Evolutionary conservation across 2,797 vertebrate genomes (phyloP).

Genomic region (Champsocephalus gunnari): DNA sequence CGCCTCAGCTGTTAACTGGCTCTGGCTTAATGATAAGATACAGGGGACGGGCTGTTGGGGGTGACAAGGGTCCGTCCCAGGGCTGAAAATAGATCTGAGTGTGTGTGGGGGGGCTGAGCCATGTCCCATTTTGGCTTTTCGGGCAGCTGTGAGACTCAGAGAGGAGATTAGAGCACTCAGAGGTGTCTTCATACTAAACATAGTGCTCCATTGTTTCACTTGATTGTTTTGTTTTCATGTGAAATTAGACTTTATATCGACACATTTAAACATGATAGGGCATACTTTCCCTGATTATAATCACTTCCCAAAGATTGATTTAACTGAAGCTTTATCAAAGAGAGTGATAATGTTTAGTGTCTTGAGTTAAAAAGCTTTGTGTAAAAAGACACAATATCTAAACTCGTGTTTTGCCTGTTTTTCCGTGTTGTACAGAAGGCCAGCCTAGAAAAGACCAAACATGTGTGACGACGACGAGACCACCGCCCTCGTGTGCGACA

Average conservation of each 20-base stretch:
- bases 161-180: slow-evolving; percentile 63
- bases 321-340: background rate
- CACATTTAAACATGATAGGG: background rate
- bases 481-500: slow-evolving; percentile 94
- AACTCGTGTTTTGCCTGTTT: background rate
- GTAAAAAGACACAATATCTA: background rate
- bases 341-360: background rate
- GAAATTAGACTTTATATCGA: background rate
- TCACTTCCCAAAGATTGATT: background rate
- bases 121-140: slow-evolving; percentile 68
- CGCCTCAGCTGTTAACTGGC: slow-evolving; percentile 79
- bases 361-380: background rate
- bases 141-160: slow-evolving; percentile 55
- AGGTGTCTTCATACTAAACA: slow-evolving; percentile 51
- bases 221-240: background rate
- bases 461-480: slow-evolving; percentile 99
- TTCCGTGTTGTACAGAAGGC: slow-evolving; percentile 67
- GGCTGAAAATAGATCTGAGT: slow-evolving; percentile 78
- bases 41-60: slow-evolving; percentile 17
- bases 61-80: slow-evolving; percentile 62
- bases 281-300: background rate
- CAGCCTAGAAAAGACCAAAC: slow-evolving; percentile 75
- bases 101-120: slow-evolving; percentile 33
- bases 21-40: slow-evolving; percentile 54
- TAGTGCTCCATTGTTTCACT: slow-evolving; percentile 43